phyloP scores from a whole-genome alignment of 1,140 invertebrate genomes.

The Drosophila mojavensis region DNA sequence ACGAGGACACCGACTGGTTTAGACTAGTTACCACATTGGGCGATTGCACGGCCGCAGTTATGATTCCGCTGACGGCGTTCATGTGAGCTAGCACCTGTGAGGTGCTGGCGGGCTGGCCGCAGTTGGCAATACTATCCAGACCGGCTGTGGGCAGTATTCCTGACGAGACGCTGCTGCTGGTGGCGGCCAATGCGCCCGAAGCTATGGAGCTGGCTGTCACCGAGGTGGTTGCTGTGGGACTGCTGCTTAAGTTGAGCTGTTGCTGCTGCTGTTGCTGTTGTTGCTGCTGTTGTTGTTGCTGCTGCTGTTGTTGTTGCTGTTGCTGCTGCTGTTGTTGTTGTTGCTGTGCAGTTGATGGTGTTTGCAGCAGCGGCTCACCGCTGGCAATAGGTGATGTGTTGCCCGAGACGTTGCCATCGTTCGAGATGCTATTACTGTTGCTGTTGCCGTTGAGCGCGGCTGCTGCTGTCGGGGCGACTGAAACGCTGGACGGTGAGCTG shows the following conservation, averaged over 20 bases:
- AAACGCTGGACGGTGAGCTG: constrained; percentile 73
- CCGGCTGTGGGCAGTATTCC: constrained; percentile 62
- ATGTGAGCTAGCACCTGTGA: constrained; percentile 79
- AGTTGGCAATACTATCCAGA: constrained; percentile 62
- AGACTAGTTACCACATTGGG: constrained; percentile 74
- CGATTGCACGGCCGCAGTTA: constrained; percentile 67
- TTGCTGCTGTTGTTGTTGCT: constrained; percentile 39
- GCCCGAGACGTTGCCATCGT: constrained; percentile 64
- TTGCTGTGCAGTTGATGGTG: constrained; percentile 60
- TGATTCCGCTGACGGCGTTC: constrained; percentile 76
- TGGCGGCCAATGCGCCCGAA: constrained; percentile 67
- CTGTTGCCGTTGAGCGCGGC: constrained; percentile 72
- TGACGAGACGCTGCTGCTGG: constrained; percentile 56
- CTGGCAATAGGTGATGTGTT: constrained; percentile 73
- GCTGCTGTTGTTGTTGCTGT: constrained; percentile 53
- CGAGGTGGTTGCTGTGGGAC: constrained; percentile 59
- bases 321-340: constrained; percentile 54
- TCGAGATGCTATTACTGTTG: constrained; percentile 34
- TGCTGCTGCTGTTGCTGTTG: constrained; percentile 49
- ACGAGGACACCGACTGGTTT: constrained; percentile 52
- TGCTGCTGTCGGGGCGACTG: constrained; percentile 68
- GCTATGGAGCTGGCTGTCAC: constrained; percentile 77
- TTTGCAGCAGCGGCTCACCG: constrained; percentile 68
- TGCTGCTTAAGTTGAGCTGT: constrained; percentile 38
- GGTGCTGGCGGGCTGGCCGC: constrained; percentile 64